Evolutionary conservation across 2,113 vertebrate species (phyloP).

Genomic region (Ascaphus truei): DNA sequence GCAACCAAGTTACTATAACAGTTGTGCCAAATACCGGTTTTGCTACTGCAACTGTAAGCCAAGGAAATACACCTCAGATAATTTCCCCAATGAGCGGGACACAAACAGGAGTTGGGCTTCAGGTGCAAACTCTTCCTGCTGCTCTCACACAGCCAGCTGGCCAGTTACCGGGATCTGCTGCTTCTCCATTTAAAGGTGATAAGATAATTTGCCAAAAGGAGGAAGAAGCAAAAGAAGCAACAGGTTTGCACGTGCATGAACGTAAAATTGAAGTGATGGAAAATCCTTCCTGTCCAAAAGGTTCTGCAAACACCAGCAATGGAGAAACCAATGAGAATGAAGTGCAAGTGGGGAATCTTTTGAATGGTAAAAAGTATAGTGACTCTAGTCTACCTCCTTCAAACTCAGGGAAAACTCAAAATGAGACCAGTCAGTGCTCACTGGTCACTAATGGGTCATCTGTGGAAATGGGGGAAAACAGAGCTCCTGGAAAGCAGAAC

Average conservation of each 20-base stretch:
- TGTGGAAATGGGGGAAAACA: constrained; percentile 74
- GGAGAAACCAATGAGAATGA: constrained; percentile 80
- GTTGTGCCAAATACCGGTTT: constrained; percentile 98
- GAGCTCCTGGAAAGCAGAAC: constrained; percentile 82
- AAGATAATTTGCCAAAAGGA: constrained; percentile 99
- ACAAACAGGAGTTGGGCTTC: constrained; percentile 75
- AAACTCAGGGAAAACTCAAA: constrained; percentile 98
- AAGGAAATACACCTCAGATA: constrained; percentile 76
- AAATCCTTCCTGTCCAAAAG: constrained; percentile 86
- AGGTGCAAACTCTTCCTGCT: constrained; percentile 72
- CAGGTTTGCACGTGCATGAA: constrained; percentile 95
- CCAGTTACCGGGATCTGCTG: constrained; percentile 68
- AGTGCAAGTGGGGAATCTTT: constrained; percentile 80
- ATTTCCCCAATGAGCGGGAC: constrained; percentile 73
- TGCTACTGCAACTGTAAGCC: constrained; percentile 84
- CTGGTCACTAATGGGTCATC: constrained; percentile 86
- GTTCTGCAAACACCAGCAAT: constrained; percentile 85
- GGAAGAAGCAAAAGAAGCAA: constrained; percentile 97
- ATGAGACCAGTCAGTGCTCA: constrained; percentile 71
- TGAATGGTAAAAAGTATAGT: constrained; percentile 94
- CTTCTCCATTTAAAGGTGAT: constrained; percentile 89
- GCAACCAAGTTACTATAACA: constrained; percentile 95
- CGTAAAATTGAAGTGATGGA: constrained; percentile 98
- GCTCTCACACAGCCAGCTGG: constrained; percentile 70
- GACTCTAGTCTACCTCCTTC: constrained; percentile 98